Conservation (phyloP, 1,140 invertebrate genomes). For the Drosophila seguyi region DNA sequence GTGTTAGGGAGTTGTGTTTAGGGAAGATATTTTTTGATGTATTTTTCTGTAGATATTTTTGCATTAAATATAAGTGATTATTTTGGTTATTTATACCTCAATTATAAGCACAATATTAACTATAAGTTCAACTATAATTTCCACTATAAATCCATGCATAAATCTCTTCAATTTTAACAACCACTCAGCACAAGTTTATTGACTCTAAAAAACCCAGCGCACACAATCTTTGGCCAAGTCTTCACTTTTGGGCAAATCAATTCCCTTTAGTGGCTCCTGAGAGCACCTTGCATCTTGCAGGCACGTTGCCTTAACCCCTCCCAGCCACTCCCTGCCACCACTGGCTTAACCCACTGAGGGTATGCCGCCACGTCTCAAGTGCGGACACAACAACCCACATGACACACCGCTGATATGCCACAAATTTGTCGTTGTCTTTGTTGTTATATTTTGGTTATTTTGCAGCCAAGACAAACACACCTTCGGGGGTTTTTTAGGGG, state of each 20-base stretch:
- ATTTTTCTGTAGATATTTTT: too few species aligned
- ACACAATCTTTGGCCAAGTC: conserved; percentile 32
- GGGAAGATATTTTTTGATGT: background rate
- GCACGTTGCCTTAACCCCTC: conserved; percentile 9
- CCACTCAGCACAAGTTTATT: conserved; percentile 3
- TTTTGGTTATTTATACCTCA: background rate
- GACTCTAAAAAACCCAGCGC: background rate
- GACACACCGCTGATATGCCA: conserved; percentile 82
- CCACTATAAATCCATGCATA: background rate
- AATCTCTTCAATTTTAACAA: background rate
- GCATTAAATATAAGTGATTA: background rate
- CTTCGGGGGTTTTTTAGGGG: conserved; percentile 62
- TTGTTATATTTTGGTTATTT: conserved; percentile 51
- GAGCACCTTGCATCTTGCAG: conserved; percentile 43
- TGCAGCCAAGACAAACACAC: conserved; percentile 73
- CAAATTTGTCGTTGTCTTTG: conserved; percentile 74
- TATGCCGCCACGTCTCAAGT: conserved; percentile 13
- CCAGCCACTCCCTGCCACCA: too few species aligned
- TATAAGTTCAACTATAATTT: background rate
- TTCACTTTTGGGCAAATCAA: conserved; percentile 63
- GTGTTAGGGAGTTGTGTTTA: background rate
- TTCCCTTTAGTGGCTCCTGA: conserved; percentile 73
- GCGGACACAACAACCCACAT: conserved; percentile 64
- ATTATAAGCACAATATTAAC: too few species aligned
- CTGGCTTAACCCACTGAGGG: conserved; percentile 31